Percentiles rank a stretch among this genome's conserved stretches.
Evolutionary conservation across 2,888 invertebrate genomes (phyloP).

Genomic region (Axea sp.): DNA sequence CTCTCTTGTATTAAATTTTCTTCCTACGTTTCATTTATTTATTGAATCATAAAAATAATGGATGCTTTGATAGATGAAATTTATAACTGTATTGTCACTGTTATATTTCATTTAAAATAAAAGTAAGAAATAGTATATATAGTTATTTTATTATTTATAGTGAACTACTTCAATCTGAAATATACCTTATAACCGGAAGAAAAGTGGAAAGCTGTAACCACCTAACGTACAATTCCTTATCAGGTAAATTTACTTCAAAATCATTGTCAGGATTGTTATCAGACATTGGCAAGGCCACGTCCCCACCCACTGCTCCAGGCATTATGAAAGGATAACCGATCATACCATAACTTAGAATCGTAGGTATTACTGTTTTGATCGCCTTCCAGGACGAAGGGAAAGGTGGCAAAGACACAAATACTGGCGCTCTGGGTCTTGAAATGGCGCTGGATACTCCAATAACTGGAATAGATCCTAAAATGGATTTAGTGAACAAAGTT

Average conservation of each 20-base stretch:
- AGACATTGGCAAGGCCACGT: constrained; percentile 85
- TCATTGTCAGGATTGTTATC: constrained; percentile 87
- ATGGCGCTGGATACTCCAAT: constrained; percentile 93
- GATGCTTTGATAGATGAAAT: too few relatives aligned
- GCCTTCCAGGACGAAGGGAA: constrained; percentile 94
- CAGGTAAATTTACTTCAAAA: constrained; percentile 87
- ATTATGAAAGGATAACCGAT: constrained; percentile 96
- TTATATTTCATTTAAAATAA: too few relatives aligned
- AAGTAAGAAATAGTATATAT: too few relatives aligned
- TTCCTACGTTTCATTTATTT: too few relatives aligned
- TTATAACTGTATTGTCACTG: too few relatives aligned
- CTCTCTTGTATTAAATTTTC: too few relatives aligned
- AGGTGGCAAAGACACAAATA: constrained; percentile 91
- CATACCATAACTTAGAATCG: constrained; percentile 91
- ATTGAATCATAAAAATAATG: too few relatives aligned
- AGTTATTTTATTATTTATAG: too few relatives aligned
- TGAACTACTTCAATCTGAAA: too few relatives aligned
- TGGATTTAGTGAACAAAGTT: constrained; percentile 83
- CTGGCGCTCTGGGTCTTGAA: constrained; percentile 89
- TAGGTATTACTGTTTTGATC: constrained; percentile 89
- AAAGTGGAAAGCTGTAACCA: constrained; percentile 96
- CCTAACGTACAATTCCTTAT: constrained; percentile 88
- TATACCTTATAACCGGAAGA: constrained; percentile 89
- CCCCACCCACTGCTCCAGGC: constrained; percentile 96
- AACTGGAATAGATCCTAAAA: constrained; percentile 83